Evolutionary conservation across 2,888 invertebrate genomes (phyloP).

Genomic region (Catocala nupta): DNA sequence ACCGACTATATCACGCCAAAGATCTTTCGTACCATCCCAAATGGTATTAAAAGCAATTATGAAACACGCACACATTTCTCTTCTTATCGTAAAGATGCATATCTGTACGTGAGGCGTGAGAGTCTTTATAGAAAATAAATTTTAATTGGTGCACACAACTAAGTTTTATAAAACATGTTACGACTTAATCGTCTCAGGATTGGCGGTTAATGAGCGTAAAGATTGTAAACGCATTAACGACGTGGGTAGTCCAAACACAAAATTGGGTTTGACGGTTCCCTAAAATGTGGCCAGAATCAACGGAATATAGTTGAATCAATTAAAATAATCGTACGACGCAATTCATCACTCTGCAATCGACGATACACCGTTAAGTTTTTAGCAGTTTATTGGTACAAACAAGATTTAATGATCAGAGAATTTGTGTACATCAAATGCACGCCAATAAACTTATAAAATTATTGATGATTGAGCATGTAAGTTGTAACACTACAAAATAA

Average conservation of each 20-base stretch:
- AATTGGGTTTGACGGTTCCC: conserved; percentile 49
- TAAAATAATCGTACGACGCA: conserved; percentile 48
- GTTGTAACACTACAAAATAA: conserved; percentile 57
- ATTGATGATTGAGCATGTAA: conserved; percentile 58
- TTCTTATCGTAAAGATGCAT: conserved; percentile 73
- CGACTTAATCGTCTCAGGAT: conserved; percentile 80
- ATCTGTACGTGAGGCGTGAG: conserved; percentile 74
- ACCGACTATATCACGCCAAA: conserved; percentile 53
- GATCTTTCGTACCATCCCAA: conserved; percentile 62
- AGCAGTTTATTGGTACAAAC: conserved; percentile 33
- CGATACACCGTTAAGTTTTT: conserved; percentile 34
- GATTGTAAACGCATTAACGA: conserved; percentile 77
- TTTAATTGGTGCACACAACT: conserved; percentile 80
- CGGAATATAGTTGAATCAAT: conserved; percentile 48
- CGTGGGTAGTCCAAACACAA: conserved; percentile 72
- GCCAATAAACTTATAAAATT: conserved; percentile 51
- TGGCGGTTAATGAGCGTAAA: conserved; percentile 84
- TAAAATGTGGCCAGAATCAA: conserved; percentile 40
- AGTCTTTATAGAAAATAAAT: conserved; percentile 73
- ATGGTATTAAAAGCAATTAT: conserved; percentile 75
- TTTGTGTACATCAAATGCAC: conserved; percentile 19
- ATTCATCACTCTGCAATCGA: conserved; percentile 48
- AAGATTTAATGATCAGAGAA: conserved; percentile 27
- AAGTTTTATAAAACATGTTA: conserved; percentile 77
- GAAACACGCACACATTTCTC: conserved; percentile 69